Percentiles rank a stretch among this genome's conserved stretches.
Evolutionary conservation across 2,797 vertebrate species (phyloP).

Genomic region (Sphaeramia orbicularis): DNA sequence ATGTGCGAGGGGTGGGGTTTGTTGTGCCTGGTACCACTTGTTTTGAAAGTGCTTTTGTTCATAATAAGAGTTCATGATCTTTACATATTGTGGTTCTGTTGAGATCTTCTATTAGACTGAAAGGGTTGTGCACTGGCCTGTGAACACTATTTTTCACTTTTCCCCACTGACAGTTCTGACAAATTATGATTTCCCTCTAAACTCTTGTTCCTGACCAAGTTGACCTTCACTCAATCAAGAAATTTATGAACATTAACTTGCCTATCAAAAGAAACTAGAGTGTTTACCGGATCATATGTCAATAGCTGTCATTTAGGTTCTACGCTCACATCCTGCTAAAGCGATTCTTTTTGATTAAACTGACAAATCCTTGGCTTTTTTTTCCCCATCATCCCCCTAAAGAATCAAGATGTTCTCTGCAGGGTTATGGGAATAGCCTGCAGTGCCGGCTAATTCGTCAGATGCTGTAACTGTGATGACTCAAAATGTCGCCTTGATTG

Average conservation of each 20-base stretch:
- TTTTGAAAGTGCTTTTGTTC: no score
- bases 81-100: background rate
- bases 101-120: background rate
- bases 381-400: slow-evolving; percentile 24
- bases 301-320: slow-evolving; percentile 25
- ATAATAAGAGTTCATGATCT: background rate
- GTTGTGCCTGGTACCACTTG: no score
- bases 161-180: slow-evolving; percentile 18
- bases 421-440: slow-evolving; percentile 31
- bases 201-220: slow-evolving; percentile 52
- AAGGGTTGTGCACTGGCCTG: slow-evolving; percentile 7
- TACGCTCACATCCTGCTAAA: slow-evolving; percentile 26
- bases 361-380: slow-evolving; percentile 46
- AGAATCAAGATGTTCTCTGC: slow-evolving; percentile 49
- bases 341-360: slow-evolving; percentile 31
- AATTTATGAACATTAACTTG: slow-evolving; percentile 62
- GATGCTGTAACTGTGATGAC: slow-evolving; percentile 47
- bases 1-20: no score
- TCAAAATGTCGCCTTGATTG: slow-evolving; percentile 50
- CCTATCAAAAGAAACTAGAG: slow-evolving; percentile 47
- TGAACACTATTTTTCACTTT: slow-evolving; percentile 25
- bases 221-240: slow-evolving; percentile 47
- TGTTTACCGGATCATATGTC: slow-evolving; percentile 40
- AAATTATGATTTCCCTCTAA: slow-evolving; percentile 20
- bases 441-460: slow-evolving; percentile 48